phyloP scores from a whole-genome alignment of 1,140 invertebrate genomes.

The Aphaenogaster rudis region DNA sequence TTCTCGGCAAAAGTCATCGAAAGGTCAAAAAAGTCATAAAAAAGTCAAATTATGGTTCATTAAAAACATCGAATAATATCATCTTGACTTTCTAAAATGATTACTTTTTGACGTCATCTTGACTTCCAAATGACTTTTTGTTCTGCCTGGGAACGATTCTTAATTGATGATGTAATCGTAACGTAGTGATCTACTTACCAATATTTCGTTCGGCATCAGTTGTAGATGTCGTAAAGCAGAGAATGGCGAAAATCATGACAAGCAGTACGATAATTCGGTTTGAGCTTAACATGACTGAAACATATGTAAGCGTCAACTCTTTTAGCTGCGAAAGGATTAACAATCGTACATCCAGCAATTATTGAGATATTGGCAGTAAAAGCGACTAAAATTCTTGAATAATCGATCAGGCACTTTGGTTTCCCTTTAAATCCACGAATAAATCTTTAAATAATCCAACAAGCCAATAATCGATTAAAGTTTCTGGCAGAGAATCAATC shows the following conservation, averaged over 20 bases:
- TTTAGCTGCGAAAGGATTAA: not conserved
- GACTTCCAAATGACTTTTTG: too few species aligned
- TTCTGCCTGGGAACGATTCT: not conserved
- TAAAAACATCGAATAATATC: too few species aligned
- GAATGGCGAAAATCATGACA: conserved; percentile 43
- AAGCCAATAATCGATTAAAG: not conserved
- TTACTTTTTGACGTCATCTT: too few species aligned
- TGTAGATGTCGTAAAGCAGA: conserved; percentile 53
- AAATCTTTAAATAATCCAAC: not conserved
- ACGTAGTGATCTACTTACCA: conserved; percentile 47
- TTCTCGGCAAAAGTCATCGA: too few species aligned
- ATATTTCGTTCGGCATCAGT: conserved; percentile 55
- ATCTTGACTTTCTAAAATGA: too few species aligned
- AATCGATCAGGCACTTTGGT: not conserved
- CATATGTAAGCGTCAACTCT: not conserved
- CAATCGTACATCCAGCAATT: not conserved
- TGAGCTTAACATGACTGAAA: conserved; percentile 74
- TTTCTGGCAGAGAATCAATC: not conserved
- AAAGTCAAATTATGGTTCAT: too few species aligned
- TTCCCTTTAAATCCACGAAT: not conserved
- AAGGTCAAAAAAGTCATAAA: too few species aligned
- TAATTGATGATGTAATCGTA: not conserved
- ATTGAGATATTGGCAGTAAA: not conserved
- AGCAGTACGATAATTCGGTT: conserved; percentile 65
- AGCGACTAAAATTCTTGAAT: not conserved